Conservation (phyloP, 1,140 invertebrate species). For the Macrocentrus cingulum region DNA sequence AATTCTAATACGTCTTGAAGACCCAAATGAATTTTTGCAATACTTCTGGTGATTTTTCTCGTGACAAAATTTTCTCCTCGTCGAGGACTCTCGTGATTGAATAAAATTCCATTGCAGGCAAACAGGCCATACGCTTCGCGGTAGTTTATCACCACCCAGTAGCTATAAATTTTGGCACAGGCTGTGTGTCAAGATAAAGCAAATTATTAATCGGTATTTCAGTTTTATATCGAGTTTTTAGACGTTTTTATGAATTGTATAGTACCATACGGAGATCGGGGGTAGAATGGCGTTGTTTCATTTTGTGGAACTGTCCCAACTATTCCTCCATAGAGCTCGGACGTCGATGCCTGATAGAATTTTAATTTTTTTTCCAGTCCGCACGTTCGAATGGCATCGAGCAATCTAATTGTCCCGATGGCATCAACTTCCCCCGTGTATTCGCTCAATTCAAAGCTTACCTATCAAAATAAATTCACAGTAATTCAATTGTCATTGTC, state of each 20-base stretch:
- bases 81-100: slow-evolving; percentile 98
- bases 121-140: slow-evolving; percentile 97
- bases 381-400: slow-evolving; percentile 95
- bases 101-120: slow-evolving; percentile 97
- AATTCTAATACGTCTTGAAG: slow-evolving; percentile 86
- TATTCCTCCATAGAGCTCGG: slow-evolving; percentile 93
- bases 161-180: slow-evolving; percentile 97
- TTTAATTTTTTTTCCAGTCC: slow-evolving; percentile 80
- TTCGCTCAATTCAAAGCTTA: slow-evolving; percentile 96
- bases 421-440: slow-evolving; percentile 99
- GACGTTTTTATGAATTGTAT: neutral
- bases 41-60: slow-evolving; percentile 94
- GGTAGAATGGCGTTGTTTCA: slow-evolving; percentile 98
- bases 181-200: slow-evolving; percentile 64
- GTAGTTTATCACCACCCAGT: slow-evolving; percentile 99
- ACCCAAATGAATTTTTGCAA: slow-evolving; percentile 93
- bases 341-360: slow-evolving; percentile 99
- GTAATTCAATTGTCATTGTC: neutral
- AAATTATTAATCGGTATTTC: neutral
- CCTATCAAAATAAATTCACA: slow-evolving; percentile 55
- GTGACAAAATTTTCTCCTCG: slow-evolving; percentile 99
- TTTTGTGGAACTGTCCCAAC: slow-evolving; percentile 95
- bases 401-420: slow-evolving; percentile 90
- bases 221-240: neutral
- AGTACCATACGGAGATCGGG: slow-evolving; percentile 97